phyloP scores from a whole-genome alignment of 2,113 vertebrate species.

The zebrafish (Danio rerio) region DNA sequence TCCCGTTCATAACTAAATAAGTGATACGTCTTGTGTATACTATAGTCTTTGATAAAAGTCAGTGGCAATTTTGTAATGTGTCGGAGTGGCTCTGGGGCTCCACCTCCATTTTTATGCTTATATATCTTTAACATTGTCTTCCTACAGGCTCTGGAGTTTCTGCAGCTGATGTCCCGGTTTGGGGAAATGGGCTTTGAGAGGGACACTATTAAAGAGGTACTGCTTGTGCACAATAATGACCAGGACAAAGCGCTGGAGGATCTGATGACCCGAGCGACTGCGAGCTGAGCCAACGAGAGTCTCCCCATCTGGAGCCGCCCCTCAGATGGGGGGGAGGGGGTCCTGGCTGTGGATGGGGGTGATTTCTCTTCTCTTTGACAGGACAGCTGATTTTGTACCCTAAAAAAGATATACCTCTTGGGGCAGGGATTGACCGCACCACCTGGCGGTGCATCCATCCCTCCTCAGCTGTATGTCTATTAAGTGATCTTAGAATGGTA shows the following conservation, averaged over 20 bases:
- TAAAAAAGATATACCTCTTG: slow-evolving; percentile 43
- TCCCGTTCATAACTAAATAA: too few relatives aligned
- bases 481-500: slow-evolving; percentile 46
- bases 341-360: slow-evolving; percentile 20
- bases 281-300: slow-evolving; percentile 83
- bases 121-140: neutral
- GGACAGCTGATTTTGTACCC: slow-evolving; percentile 31
- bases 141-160: slow-evolving; percentile 88
- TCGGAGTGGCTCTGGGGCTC: too few relatives aligned
- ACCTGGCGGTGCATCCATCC: slow-evolving; percentile 30
- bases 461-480: slow-evolving; percentile 34
- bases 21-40: too few relatives aligned
- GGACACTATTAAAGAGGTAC: slow-evolving; percentile 93
- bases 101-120: neutral
- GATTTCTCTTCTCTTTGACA: slow-evolving; percentile 33
- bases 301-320: slow-evolving; percentile 14
- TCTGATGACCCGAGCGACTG: slow-evolving; percentile 90
- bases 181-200: slow-evolving; percentile 98
- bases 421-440: slow-evolving; percentile 35
- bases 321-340: slow-evolving; percentile 6
- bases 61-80: too few relatives aligned
- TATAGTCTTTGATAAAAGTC: neutral
- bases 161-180: slow-evolving; percentile 97
- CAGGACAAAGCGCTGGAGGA: slow-evolving; percentile 95
- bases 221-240: slow-evolving; percentile 93